Conservation (phyloP, 2,888 invertebrate genomes). For the Chrysolina americana region DNA sequence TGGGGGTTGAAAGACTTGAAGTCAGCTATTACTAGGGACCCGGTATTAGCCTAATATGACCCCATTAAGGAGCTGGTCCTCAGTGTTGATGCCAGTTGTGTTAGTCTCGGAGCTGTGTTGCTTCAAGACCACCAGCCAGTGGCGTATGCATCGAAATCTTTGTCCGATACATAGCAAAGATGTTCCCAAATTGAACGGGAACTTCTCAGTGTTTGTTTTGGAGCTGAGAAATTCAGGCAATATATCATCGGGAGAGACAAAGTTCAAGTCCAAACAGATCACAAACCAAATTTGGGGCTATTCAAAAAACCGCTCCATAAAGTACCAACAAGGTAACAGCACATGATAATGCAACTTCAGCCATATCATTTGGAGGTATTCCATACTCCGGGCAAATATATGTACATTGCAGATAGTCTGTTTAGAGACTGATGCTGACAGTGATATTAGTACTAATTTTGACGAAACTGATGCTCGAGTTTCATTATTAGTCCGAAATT, state of each 20-base stretch:
- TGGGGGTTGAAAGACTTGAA: background rate
- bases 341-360: too few species aligned
- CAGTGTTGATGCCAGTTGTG: background rate
- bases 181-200: background rate
- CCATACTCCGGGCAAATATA: background rate
- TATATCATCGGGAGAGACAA: background rate
- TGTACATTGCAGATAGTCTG: background rate
- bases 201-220: background rate
- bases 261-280: background rate
- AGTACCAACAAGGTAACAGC: background rate
- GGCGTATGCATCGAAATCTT: too few species aligned
- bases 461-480: background rate
- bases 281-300: background rate
- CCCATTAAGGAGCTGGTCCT: background rate
- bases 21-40: background rate
- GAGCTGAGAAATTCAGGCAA: background rate
- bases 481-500: background rate
- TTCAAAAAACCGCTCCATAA: conserved; percentile 1
- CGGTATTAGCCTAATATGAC: background rate
- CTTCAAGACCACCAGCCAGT: too few species aligned
- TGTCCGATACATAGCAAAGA: background rate
- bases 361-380: background rate
- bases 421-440: background rate
- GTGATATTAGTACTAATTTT: background rate
- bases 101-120: too few species aligned